Evolutionary conservation across 2,113 vertebrate genomes (phyloP), one percentile per base, ranked within the genome.

Genomic region (Colistium nudipinnis): DNA sequence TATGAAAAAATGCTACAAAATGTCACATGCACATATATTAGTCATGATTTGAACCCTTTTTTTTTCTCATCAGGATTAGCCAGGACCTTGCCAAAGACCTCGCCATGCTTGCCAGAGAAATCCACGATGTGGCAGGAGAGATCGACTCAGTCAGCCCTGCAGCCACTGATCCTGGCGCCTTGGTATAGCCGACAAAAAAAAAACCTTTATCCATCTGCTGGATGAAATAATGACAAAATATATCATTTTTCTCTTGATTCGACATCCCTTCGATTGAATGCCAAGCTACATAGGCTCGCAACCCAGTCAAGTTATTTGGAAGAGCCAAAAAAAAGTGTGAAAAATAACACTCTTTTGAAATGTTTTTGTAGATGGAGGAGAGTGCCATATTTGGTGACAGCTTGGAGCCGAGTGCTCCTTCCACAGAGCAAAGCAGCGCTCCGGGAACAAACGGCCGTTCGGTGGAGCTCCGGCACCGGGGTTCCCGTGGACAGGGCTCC

Each of bases 81-180:
- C 97, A 99, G 88, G 97, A 99, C 87, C 84, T 94, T 27, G 93
- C 93, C 78, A 94, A 94, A 83, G 93, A 94, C 83, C 93, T 99
- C 73, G 97, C 97, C 80, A 98, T 98, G 94, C 94, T 99, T 73
- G 97, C 97, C 84, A 94, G 95, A 86, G 97, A 99, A 90, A 99
- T 99, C 88, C 97, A 98, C 82, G 97, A 99, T 79, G 97, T 99
- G 86, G 97, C 97, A 48, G 97, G 97, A 77, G 97, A 99, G 88
- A 98, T 98, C 81, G 97, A 99, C 89, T 97, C 96, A 44, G 97
- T 97, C 89, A 99, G 96, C 83, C 98, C 97, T 36, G 98, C 97
- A 71, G 95, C 96, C 87, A 96, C 96, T 47, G 96, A 96, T 81
- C 95, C 96, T 72, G 96, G 94, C 89, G 94, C 94, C 92, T 91